Evolutionary conservation across 2,888 invertebrate species (phyloP).

Genomic region (Scotopteryx bipunctaria): DNA sequence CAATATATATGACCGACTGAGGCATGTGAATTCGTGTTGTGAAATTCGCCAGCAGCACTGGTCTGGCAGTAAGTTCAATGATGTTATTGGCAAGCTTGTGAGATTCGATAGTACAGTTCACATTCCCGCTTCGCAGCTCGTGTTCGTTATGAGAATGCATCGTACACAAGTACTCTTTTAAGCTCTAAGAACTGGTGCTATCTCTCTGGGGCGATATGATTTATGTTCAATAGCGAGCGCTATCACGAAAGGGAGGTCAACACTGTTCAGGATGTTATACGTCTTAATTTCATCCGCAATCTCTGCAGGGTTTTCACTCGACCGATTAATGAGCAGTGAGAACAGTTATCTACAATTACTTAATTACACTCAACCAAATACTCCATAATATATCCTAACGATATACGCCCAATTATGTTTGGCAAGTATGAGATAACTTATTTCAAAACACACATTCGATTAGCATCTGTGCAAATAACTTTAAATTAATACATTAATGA

Average conservation of each 20-base stretch:
- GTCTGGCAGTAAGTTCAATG: slow-evolving; percentile 31
- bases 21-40: slow-evolving; percentile 34
- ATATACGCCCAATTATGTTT: slow-evolving; percentile 34
- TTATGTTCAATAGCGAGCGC: slow-evolving; percentile 53
- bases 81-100: slow-evolving; percentile 27
- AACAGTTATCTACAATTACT: slow-evolving; percentile 25
- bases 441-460: slow-evolving; percentile 37
- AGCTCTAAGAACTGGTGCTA: slow-evolving; percentile 37
- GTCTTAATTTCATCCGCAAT: slow-evolving; percentile 62
- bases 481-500: slow-evolving; percentile 26
- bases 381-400: slow-evolving; percentile 22
- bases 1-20: slow-evolving; percentile 35
- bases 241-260: slow-evolving; percentile 60
- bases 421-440: slow-evolving; percentile 30
- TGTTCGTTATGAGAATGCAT: slow-evolving; percentile 12
- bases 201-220: slow-evolving; percentile 52
- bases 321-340: slow-evolving; percentile 10
- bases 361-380: slow-evolving; percentile 20
- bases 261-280: slow-evolving; percentile 64
- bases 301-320: slow-evolving; percentile 37
- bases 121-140: slow-evolving; percentile 16
- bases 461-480: slow-evolving; percentile 45
- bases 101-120: slow-evolving; percentile 25
- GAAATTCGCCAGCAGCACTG: slow-evolving; percentile 30
- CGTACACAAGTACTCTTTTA: slow-evolving; percentile 16